Conservation (phyloP, 2,797 vertebrate species). For the Selene dorsalis region DNA sequence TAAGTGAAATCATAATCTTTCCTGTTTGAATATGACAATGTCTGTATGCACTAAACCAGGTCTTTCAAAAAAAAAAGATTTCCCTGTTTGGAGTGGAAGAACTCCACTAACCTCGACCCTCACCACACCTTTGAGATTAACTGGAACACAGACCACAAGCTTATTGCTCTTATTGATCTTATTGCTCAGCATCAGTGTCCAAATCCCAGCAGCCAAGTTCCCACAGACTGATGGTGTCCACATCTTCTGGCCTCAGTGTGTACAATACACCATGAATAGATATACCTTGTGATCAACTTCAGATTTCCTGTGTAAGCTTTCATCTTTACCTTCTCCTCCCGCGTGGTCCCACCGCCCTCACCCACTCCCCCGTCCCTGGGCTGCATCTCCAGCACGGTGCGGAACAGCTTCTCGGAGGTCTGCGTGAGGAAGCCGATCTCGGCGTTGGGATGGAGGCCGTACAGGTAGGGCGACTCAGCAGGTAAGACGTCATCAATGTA, state of each 20-base stretch:
- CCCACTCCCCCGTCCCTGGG: slow-evolving; percentile 83
- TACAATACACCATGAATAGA: not conserved
- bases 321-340: slow-evolving; percentile 89
- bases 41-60: not conserved
- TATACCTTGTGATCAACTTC: not conserved
- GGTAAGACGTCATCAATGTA: slow-evolving; percentile 91
- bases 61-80: not conserved
- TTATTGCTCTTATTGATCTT: not conserved
- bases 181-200: not conserved
- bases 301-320: no score
- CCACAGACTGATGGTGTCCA: not conserved
- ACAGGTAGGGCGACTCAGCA: slow-evolving; percentile 91
- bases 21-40: not conserved
- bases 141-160: not conserved
- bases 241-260: not conserved
- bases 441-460: slow-evolving; percentile 94
- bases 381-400: slow-evolving; percentile 91
- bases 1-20: not conserved
- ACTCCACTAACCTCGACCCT: not conserved
- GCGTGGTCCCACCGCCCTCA: slow-evolving; percentile 75
- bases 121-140: not conserved
- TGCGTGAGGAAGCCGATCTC: slow-evolving; percentile 95
- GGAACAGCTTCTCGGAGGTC: slow-evolving; percentile 93
- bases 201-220: not conserved
- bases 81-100: not conserved